phyloP scores from a whole-genome alignment of 2,113 vertebrate genomes.

The Pangasianodon gigas region DNA sequence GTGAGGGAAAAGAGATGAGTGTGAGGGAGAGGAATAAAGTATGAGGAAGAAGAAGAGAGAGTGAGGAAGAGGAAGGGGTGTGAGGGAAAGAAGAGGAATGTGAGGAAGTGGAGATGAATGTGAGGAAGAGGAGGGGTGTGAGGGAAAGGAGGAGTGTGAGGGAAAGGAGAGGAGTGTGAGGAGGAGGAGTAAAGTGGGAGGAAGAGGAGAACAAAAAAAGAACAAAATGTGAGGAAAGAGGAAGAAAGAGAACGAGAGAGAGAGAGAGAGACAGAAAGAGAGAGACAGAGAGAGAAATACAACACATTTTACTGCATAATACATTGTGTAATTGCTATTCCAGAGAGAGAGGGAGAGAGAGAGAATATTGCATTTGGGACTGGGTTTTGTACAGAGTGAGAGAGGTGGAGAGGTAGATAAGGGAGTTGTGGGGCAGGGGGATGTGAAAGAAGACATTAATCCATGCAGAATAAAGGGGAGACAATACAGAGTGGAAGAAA shows the following conservation, averaged over 20 bases:
- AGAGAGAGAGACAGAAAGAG: not conserved
- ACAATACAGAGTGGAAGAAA: not conserved
- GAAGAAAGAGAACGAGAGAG: not conserved
- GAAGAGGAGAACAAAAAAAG: not conserved
- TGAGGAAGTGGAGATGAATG: not conserved
- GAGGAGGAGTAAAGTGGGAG: not conserved
- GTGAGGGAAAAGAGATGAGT: not conserved
- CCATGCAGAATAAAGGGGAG: constrained; percentile 53
- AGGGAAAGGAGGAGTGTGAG: not conserved
- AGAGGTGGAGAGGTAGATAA: constrained; percentile 3
- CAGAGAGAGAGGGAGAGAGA: not conserved
- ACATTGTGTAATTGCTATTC: too few relatives aligned
- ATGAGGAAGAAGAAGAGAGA: too few relatives aligned
- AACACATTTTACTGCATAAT: too few relatives aligned
- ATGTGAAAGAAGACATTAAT: constrained; percentile 26
- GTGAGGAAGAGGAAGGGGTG: too few relatives aligned
- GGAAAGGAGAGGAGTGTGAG: not conserved
- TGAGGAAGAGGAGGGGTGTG: too few relatives aligned
- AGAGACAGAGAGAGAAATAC: too few relatives aligned
- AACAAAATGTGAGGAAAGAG: too few relatives aligned
- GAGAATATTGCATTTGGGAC: not conserved
- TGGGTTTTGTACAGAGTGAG: not conserved
- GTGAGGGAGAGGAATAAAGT: not conserved
- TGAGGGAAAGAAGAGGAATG: not conserved
- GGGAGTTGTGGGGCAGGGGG: not conserved